phyloP scores from a whole-genome alignment of 2,113 vertebrate species.

The Corapipo altera region DNA sequence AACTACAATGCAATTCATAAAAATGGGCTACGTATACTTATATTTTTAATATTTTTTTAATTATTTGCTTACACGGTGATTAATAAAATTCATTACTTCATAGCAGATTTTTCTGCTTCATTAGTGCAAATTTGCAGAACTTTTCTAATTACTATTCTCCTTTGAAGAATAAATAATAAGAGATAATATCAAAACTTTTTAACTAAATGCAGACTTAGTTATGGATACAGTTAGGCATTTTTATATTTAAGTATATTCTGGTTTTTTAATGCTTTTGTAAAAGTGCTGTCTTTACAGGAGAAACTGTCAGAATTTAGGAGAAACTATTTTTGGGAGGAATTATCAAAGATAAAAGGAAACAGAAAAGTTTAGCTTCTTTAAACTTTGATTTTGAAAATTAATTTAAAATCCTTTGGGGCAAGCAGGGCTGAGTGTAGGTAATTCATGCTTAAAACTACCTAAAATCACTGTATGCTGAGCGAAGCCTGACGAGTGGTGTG shows the following conservation, averaged over 20 bases:
- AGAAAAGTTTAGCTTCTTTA: neutral
- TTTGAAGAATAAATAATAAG: constrained; percentile 55
- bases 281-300: neutral
- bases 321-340: neutral
- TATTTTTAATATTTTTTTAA: neutral
- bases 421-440: neutral
- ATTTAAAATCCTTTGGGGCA: neutral
- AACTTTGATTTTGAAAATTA: neutral
- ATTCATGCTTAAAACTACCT: neutral
- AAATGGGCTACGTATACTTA: neutral
- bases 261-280: neutral
- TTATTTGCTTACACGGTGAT: neutral
- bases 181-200: constrained; percentile 28
- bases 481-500: neutral
- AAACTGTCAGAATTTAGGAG: neutral
- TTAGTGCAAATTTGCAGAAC: constrained; percentile 64
- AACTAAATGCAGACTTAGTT: constrained; percentile 9
- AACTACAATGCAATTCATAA: neutral
- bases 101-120: constrained; percentile 48
- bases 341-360: neutral
- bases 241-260: neutral
- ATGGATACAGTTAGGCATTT: neutral
- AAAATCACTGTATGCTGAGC: neutral
- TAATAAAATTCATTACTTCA: neutral
- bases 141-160: constrained; percentile 29